These are phyloP conservation scores for Piezodorus guildinii DNA, from an alignment of 1,140 invertebrate genomes.

Conservation along the genomic window DNA sequence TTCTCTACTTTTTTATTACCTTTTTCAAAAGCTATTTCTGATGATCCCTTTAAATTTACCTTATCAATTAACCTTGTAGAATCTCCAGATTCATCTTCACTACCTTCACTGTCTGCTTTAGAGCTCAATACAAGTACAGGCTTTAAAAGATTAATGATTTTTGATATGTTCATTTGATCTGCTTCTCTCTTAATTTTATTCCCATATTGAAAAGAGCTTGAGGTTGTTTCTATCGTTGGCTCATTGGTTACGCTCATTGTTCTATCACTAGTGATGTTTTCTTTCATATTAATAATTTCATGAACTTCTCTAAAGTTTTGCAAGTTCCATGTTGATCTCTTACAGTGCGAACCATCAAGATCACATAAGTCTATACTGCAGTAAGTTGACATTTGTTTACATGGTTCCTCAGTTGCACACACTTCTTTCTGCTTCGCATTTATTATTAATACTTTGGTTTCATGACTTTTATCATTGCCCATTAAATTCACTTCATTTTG, in stretches of 20 bases:
- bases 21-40: background rate
- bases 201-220: no score
- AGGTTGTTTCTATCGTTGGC: no score
- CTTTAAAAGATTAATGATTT: background rate
- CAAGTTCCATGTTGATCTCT: background rate
- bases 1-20: conserved; percentile 9
- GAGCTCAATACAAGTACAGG: background rate
- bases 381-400: background rate
- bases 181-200: background rate
- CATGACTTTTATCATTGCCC: background rate
- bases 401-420: background rate
- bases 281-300: background rate
- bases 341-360: background rate
- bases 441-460: background rate
- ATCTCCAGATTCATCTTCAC: background rate
- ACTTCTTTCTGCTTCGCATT: background rate
- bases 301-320: conserved; percentile 5
- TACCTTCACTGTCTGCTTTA: background rate
- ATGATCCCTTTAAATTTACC: background rate
- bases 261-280: background rate
- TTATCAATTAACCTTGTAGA: background rate
- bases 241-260: no score
- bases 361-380: no score
- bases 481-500: no score
- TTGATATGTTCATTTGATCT: background rate